A percentile compares a stretch with the other conserved stretches of the same genome.
phyloP scores from a whole-genome alignment of 2,888 invertebrate genomes.

The Amblyteles armatorius region DNA sequence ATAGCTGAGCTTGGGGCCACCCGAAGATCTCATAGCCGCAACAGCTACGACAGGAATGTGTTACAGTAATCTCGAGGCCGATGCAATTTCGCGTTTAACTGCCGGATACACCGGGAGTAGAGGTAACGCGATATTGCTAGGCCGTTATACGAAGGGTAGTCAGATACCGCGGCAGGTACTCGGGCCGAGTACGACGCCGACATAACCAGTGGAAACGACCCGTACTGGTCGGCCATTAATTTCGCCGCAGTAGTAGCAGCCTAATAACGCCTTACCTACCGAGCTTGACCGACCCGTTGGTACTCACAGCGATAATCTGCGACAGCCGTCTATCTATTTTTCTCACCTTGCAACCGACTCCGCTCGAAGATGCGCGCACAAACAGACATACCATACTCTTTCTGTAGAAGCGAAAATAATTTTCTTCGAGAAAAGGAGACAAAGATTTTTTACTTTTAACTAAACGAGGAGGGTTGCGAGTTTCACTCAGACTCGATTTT shows the following conservation, averaged over 20 bases:
- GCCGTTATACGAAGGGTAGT: conserved; percentile 18
- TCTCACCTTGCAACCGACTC: no score
- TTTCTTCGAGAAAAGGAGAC: background rate
- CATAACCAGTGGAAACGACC: conserved; percentile 50
- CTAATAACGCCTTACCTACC: conserved; percentile 6
- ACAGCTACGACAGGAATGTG: conserved; percentile 38
- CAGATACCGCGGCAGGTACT: conserved; percentile 39
- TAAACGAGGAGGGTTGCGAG: no score
- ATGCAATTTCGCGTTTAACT: conserved; percentile 55
- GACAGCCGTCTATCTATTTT: background rate
- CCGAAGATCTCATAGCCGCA: conserved; percentile 28
- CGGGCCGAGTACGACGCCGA: conserved; percentile 12
- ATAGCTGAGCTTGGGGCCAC: conserved; percentile 16
- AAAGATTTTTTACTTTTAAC: no score
- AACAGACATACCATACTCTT: background rate
- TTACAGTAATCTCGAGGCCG: conserved; percentile 11
- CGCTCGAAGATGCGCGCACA: background rate
- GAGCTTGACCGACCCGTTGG: background rate
- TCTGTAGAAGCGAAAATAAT: background rate
- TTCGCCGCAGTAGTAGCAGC: background rate
- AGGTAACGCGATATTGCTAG: conserved; percentile 48
- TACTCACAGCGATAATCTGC: conserved; percentile 10
- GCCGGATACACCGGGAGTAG: conserved; percentile 37
- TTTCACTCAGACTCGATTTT: no score
- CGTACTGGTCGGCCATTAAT: conserved; percentile 35